Evolutionary conservation across 2,888 invertebrate species (phyloP).

Genomic region (Morpho deidamia): DNA sequence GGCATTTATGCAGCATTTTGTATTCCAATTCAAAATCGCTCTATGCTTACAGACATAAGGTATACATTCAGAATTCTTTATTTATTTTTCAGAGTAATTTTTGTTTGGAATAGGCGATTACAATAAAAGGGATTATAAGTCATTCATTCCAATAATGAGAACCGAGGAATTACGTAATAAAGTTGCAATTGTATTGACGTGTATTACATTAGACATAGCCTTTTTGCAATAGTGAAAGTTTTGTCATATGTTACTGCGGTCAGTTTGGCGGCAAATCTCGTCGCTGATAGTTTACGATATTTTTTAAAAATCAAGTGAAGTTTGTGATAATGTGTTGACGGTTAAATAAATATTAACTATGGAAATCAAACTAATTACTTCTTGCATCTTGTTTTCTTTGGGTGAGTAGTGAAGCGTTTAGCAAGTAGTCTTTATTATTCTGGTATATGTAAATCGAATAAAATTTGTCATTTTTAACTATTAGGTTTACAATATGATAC

Average conservation of each 20-base stretch:
- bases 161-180: constrained; percentile 14
- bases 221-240: constrained; percentile 44
- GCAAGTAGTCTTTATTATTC: background rate
- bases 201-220: constrained; percentile 32
- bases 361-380: constrained; percentile 22
- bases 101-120: constrained; percentile 14
- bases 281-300: constrained; percentile 34
- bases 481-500: too few relatives aligned
- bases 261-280: constrained; percentile 65
- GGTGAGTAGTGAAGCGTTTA: constrained; percentile 29
- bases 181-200: constrained; percentile 18
- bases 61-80: background rate
- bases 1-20: too few relatives aligned
- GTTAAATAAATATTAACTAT: constrained; percentile 20
- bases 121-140: constrained; percentile 15
- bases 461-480: too few relatives aligned
- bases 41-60: too few relatives aligned
- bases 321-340: constrained; percentile 16
- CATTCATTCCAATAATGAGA: constrained; percentile 22
- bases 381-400: constrained; percentile 32
- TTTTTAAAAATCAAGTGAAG: constrained; percentile 9
- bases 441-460: too few relatives aligned
- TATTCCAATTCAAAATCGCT: too few relatives aligned
- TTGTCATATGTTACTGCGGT: constrained; percentile 37
- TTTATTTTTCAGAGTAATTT: constrained; percentile 8